phyloP scores from a whole-genome alignment of 2,113 vertebrate genomes.

The Gymnorhina tibicen region DNA sequence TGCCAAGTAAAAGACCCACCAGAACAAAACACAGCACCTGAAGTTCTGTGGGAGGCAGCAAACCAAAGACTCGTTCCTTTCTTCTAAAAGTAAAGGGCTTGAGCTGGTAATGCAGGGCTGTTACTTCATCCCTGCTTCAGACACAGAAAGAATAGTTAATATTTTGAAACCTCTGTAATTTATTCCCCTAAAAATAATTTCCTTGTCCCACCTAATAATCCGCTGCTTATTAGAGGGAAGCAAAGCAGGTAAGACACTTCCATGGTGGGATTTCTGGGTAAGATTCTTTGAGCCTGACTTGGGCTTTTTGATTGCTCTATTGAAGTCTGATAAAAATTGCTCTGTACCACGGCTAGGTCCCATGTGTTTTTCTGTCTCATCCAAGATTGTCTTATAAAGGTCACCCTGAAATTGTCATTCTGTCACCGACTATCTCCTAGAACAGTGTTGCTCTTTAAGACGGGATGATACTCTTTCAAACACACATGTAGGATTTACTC shows the following conservation, averaged over 20 bases:
- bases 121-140: background rate
- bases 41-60: background rate
- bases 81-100: background rate
- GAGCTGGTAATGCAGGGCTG: background rate
- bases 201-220: constrained; percentile 21
- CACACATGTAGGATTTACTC: background rate
- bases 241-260: background rate
- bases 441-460: background rate
- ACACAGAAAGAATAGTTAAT: background rate
- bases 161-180: constrained; percentile 39
- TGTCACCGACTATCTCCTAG: background rate
- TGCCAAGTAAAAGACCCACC: background rate
- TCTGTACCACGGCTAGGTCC: background rate
- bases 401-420: constrained; percentile 54
- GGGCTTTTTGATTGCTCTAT: constrained; percentile 52
- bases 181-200: constrained; percentile 37
- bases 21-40: constrained; percentile 22
- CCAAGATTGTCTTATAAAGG: constrained; percentile 42
- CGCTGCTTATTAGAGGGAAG: constrained; percentile 7
- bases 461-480: background rate
- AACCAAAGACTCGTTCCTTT: background rate
- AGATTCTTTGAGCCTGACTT: constrained; percentile 35
- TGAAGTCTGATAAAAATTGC: constrained; percentile 53
- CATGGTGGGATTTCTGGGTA: constrained; percentile 24
- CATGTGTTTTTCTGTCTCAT: constrained; percentile 43